Evolutionary conservation across 2,888 invertebrate genomes (phyloP), one percentile per base, ranked within the genome.

Genomic region (Nezara viridula): DNA sequence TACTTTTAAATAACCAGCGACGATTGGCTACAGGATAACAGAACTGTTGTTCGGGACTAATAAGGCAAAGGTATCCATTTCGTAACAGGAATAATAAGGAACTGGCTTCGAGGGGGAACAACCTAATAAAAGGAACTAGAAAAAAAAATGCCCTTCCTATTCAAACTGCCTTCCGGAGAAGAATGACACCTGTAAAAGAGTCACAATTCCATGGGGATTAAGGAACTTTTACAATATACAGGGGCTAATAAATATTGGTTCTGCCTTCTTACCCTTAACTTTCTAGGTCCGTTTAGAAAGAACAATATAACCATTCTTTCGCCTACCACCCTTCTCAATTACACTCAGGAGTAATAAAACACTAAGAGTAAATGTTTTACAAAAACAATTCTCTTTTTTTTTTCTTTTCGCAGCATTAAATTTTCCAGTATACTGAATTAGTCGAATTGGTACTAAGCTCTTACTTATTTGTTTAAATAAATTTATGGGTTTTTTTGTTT

Each of bases 121-220:
- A 55, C 44, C 44, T 7, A 21, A 21, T 27, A 73, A 37, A 73
- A 73, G 27, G 37, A 21, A 73, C 32, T 16, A 73, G 37, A 73
- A 73, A 73, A 73, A 60, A 60, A 60, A 52, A 52, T 12, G 27
- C 27, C 19, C 44, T 44, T 44, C 16, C 44, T 81, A 47, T 47
- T 81, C n/a, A 47, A 5, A 21, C 44, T 10, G 24, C 81, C 81
- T 81, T 40, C 81, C 44, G 44, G 21, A 47, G 44, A 47, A 81
- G 81, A 44, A 47, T 44, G 81, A 81, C 44, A 81, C 44, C 44
- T 81, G 81, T 81, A 47, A 47, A 81, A 21, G 40, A 40, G 81
- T 44, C 81, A 81, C 81, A 81, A 81, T 81, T 81, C 81, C 16
- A n/a, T n/a, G 81, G 81, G 81, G 81, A 81, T 81, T 81, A 81